Base-by-base conservation (phyloP, 2,797 vertebrate genomes). In the Acrossocheilus wenchowensis region DNA sequence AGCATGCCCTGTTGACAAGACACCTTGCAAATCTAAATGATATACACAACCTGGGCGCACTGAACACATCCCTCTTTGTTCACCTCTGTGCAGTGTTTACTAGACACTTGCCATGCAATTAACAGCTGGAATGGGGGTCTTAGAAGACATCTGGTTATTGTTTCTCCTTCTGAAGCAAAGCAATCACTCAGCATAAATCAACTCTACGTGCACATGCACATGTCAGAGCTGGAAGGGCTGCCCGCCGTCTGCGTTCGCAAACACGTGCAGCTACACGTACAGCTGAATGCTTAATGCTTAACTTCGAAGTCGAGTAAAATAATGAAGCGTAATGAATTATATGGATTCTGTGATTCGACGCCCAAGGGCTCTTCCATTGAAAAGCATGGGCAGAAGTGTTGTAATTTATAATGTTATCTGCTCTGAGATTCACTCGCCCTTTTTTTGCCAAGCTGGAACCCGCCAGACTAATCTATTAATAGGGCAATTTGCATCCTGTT, bases 281-380 rank as follows among this genome's bases (percentile, higher is more conserved):
- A 19, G 41, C 62, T 8, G 36, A 41, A 30, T 30, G 8, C 81
- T 62, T 30, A 36, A 64, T 17, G 3, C 34, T 79, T 36, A 36
- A 50, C 54, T 43, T 73, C 30, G 5, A 82, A 60, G 74, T 81
- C 6, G 64, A 78, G 82, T 66, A 64, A 81, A 81, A 75, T 83
- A 83, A 87, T 79, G 73, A 69, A 72, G 39, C 34, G 7, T 75
- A 73, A 88, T 85, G 75, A 89, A 89, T 87, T 86, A 73, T 82
- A 48, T 81, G 50, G 84, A 88, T 87, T 78, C 30, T 69, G 36
- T 74, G 41, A 57, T 71, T 81, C 23, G 68, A 41, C 12, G 30
- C 66, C 52, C 68, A 66, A 39, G 69, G 69, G 79, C 78, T 77
- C 62, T 81, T 2, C 78, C 60, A 82, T 71, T 60, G 52, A 54